These are phyloP conservation scores for Taxidea taxus DNA, from an alignment of 2,113 vertebrate genomes.

Conservation along the genomic window DNA sequence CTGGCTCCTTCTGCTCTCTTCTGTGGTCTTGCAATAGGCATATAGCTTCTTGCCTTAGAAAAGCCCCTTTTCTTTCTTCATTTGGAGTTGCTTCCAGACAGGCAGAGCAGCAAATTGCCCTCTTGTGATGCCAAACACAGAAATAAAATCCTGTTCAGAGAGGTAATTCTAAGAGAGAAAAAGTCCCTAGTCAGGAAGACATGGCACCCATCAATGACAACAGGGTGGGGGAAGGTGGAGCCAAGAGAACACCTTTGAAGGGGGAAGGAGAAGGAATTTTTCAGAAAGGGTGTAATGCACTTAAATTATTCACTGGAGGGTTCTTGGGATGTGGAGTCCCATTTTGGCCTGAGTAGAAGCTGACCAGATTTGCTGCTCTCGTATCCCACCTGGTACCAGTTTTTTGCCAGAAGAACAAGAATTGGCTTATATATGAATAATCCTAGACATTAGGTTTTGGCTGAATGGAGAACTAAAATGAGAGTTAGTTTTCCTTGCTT, in stretches of 20 bases:
- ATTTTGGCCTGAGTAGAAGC: not conserved
- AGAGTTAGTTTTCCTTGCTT: not conserved
- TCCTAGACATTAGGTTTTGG: not conserved
- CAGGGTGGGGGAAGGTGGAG: not conserved
- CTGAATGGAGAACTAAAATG: not conserved
- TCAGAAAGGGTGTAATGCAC: not conserved
- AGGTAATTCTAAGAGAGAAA: conserved; percentile 85
- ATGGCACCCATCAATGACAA: not conserved
- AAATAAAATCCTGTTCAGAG: conserved; percentile 86
- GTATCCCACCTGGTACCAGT: not conserved
- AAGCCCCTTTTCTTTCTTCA: conserved; percentile 89
- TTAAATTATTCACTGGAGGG: not conserved
- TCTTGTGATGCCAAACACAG: conserved; percentile 85
- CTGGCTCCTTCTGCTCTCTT: not conserved
- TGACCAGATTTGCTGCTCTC: not conserved
- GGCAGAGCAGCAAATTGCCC: conserved; percentile 85
- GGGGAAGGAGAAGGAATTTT: not conserved
- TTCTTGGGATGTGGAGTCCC: not conserved
- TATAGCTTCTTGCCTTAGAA: conserved; percentile 80
- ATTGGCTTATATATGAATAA: not conserved
- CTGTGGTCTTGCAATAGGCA: not conserved
- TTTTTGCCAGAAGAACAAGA: not conserved
- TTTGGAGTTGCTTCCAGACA: conserved; percentile 87
- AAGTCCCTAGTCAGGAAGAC: conserved; percentile 42
- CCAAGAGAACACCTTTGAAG: not conserved